These are phyloP conservation scores for Patella ulyssiponensis DNA, from an alignment of 2,888 invertebrate genomes.

Conservation along the genomic window DNA sequence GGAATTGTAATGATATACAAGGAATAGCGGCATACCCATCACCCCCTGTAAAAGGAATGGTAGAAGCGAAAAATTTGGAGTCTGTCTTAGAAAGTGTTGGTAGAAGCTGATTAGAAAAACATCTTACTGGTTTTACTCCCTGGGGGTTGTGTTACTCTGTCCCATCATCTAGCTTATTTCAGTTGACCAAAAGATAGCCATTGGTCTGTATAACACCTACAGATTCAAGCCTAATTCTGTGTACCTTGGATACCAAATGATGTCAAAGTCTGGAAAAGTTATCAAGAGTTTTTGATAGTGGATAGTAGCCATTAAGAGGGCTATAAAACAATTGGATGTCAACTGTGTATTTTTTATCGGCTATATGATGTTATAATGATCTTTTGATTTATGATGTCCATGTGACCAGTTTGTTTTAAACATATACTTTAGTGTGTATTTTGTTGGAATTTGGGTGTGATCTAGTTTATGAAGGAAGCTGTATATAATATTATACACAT, in stretches of 20 bases:
- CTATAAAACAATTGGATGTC: no score
- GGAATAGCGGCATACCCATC: neutral
- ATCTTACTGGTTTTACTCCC: neutral
- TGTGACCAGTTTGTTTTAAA: no score
- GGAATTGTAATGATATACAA: neutral
- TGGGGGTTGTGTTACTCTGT: neutral
- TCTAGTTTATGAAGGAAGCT: neutral
- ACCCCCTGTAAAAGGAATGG: slow-evolving; percentile 2
- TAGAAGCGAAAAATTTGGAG: slow-evolving; percentile 8
- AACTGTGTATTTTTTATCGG: no score
- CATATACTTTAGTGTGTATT: neutral
- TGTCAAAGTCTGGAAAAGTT: neutral
- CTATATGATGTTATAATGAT: no score
- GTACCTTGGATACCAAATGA: slow-evolving; percentile 5
- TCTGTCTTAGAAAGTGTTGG: slow-evolving; percentile 9
- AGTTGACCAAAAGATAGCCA: slow-evolving; percentile 6
- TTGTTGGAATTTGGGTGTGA: neutral
- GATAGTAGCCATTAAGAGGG: no score
- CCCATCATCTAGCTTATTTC: slow-evolving; percentile 7
- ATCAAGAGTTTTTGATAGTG: neutral
- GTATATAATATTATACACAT: slow-evolving; percentile 5
- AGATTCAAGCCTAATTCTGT: neutral
- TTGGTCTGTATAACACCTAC: neutral
- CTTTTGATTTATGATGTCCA: no score
- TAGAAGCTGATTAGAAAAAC: slow-evolving; percentile 8